phyloP scores from a whole-genome alignment of 35 echinoderm and acorn worm species.

The Apostichopus parvimensis region DNA sequence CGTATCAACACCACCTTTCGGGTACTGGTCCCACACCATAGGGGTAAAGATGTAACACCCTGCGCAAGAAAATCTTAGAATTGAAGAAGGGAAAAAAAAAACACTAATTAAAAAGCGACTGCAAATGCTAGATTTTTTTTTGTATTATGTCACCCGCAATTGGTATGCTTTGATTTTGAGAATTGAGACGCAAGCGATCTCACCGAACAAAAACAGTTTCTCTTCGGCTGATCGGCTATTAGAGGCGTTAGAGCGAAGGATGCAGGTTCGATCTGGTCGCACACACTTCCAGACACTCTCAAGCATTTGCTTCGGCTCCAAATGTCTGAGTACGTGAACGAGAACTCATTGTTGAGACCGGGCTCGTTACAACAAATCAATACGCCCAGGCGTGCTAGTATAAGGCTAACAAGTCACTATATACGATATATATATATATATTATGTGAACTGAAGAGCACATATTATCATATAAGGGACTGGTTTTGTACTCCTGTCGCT shows the following conservation, averaged over 20 bases:
- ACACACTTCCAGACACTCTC: neutral
- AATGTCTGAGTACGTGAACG: neutral
- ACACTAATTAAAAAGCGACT: neutral
- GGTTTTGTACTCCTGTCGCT: neutral
- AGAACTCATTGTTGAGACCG: neutral
- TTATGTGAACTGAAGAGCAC: neutral
- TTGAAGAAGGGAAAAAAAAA: neutral
- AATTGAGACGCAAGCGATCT: neutral
- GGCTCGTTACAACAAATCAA: slow-evolving; percentile 21
- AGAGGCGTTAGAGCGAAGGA: slow-evolving; percentile 17
- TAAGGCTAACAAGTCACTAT: neutral
- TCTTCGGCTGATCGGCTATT: slow-evolving; percentile 31
- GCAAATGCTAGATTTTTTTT: neutral
- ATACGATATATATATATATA: no score
- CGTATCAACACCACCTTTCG: neutral
- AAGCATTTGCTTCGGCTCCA: slow-evolving; percentile 26
- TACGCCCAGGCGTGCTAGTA: neutral
- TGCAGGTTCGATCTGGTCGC: neutral
- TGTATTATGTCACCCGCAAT: neutral
- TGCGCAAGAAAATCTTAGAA: neutral
- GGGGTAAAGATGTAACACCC: slow-evolving; percentile 18
- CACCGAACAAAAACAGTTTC: slow-evolving; percentile 38
- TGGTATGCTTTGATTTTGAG: neutral
- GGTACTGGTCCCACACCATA: neutral
- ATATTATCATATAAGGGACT: no score